Conservation (phyloP, 2,888 invertebrate genomes). For the Drepana falcataria region DNA sequence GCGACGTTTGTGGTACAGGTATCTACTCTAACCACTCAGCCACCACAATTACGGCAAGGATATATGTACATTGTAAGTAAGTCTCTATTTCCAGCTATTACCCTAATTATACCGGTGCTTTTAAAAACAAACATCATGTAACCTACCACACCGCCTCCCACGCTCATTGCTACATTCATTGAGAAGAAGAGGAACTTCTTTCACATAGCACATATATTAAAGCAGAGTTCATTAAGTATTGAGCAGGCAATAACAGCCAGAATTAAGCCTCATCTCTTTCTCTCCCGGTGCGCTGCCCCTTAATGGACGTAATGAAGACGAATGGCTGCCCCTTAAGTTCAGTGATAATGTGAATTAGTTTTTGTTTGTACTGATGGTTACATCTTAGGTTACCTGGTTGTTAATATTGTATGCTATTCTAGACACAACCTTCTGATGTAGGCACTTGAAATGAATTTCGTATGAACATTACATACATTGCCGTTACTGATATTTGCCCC, state of each 20-base stretch:
- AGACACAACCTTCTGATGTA: neutral
- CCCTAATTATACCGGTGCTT: too few relatives aligned
- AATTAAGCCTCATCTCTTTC: constrained; percentile 30
- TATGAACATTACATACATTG: too few relatives aligned
- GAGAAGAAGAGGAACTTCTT: constrained; percentile 6
- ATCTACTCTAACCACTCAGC: too few relatives aligned
- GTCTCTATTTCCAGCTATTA: too few relatives aligned
- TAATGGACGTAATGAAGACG: constrained; percentile 36
- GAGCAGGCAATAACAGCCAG: constrained; percentile 51
- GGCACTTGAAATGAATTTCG: too few relatives aligned
- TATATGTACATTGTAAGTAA: too few relatives aligned
- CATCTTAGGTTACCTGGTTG: constrained; percentile 1
- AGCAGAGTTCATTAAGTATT: constrained; percentile 55
- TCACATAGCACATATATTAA: constrained; percentile 42
- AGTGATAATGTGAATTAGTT: constrained; percentile 37
- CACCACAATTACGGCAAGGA: too few relatives aligned
- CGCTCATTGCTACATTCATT: neutral
- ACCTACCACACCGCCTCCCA: neutral
- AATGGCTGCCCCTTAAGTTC: constrained; percentile 31
- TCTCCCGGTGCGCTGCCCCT: constrained; percentile 19
- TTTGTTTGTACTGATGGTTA: constrained; percentile 24
- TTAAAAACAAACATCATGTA: neutral
- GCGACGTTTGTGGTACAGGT: too few relatives aligned
- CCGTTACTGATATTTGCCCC: too few relatives aligned
- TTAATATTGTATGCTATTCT: neutral